Percentiles rank a stretch among this genome's conserved stretches.
Conservation (phyloP, 1,140 invertebrate genomes). For the Harpegnathos saltator region DNA sequence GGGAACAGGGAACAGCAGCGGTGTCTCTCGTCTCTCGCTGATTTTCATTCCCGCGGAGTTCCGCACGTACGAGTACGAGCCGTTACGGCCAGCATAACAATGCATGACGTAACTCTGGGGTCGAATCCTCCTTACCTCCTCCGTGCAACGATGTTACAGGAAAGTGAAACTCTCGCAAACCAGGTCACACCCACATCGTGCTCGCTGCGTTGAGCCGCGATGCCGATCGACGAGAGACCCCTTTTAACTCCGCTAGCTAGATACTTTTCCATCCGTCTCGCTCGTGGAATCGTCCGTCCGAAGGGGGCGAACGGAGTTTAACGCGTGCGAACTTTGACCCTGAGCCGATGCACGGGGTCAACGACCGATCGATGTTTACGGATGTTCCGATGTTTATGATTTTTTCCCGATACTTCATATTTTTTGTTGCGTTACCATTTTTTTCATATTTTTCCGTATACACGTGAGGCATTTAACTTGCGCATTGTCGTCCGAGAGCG, state of each 20-base stretch:
- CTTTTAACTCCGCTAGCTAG: conserved; percentile 60
- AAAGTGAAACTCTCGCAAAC: conserved; percentile 86
- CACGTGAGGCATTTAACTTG: no score
- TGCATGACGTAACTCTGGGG: conserved; percentile 85
- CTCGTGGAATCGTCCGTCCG: conserved; percentile 25
- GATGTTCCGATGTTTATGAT: not conserved
- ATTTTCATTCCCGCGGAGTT: conserved; percentile 83
- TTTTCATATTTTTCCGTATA: no score
- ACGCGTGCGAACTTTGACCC: not conserved
- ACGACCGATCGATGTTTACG: not conserved
- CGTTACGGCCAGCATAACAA: conserved; percentile 85
- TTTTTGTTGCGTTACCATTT: no score
- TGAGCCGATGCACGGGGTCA: not conserved
- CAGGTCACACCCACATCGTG: conserved; percentile 86
- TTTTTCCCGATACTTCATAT: no score
- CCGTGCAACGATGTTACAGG: conserved; percentile 82
- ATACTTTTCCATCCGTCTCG: conserved; percentile 56
- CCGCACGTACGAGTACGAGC: conserved; percentile 81
- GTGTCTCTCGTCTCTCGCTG: conserved; percentile 63
- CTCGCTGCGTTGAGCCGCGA: conserved; percentile 79
- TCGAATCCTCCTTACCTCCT: conserved; percentile 85
- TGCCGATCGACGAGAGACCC: conserved; percentile 77
- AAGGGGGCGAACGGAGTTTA: conserved; percentile 1
- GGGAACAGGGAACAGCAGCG: not conserved
- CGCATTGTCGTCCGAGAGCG: no score